phyloP scores from a whole-genome alignment of 2,113 vertebrate genomes.

The Prochilodus magdalenae region DNA sequence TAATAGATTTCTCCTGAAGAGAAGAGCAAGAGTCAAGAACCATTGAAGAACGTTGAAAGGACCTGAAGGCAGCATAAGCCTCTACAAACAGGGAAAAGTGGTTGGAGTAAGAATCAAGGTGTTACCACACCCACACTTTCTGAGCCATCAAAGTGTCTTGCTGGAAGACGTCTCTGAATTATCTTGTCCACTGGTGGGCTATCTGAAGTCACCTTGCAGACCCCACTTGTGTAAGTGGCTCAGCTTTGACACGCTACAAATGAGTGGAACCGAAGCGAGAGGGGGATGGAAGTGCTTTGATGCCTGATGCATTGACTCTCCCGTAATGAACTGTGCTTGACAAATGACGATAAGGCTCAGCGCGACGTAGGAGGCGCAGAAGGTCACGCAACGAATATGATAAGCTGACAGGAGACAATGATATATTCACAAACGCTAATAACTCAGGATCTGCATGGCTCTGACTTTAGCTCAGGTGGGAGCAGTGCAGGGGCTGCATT shows the following conservation, averaged over 20 bases:
- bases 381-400: slow-evolving; percentile 50
- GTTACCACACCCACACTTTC: not conserved
- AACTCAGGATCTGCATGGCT: slow-evolving; percentile 23
- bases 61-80: not conserved
- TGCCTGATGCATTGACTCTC: slow-evolving; percentile 36
- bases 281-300: not conserved
- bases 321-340: slow-evolving; percentile 40
- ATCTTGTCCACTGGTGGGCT: not conserved
- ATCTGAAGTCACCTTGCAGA: not conserved
- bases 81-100: not conserved
- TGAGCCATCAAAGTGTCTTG: not conserved
- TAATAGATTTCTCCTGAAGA: no score
- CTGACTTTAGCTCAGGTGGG: slow-evolving; percentile 2
- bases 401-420: slow-evolving; percentile 36
- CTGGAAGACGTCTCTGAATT: slow-evolving; percentile 15
- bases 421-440: slow-evolving; percentile 19
- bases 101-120: not conserved
- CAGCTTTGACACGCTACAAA: not conserved
- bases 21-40: no score
- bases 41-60: no score
- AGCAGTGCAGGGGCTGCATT: not conserved
- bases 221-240: not conserved
- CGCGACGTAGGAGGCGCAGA: slow-evolving; percentile 41
- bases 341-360: slow-evolving; percentile 42
- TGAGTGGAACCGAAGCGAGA: not conserved